Evolutionary conservation across 2,888 invertebrate genomes (phyloP), one percentile per base, ranked within the genome.

Genomic region (Ormyrus thymus): DNA sequence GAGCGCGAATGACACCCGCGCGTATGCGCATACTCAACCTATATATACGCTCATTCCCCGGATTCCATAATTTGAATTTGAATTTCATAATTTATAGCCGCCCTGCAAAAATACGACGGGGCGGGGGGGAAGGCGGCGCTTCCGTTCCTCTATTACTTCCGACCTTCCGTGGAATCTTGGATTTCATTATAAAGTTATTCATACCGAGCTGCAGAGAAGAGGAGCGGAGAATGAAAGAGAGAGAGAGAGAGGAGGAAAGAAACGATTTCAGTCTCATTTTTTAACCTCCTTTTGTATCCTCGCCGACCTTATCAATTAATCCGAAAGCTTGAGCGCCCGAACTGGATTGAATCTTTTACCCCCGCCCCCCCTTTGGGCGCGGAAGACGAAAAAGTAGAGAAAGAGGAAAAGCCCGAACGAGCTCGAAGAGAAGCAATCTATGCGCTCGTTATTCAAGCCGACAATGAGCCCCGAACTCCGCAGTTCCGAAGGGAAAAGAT

Each of bases 361-460:
- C 58, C 64, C 56, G n/a, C 55, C n/a, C 29, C 6, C 55, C 29
- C 29, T 29, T 29, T 4, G 45, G n/a, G 15, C 50, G 13, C 43
- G n/a, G 46, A 53, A 8, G 48, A 58, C 15, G 15, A 58, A 29
- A 61, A 2, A 46, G 11, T 13, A 45, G 68, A 8, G 11, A 13
- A 0, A 48, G 50, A 59, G 50, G 13, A 48, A 62, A 46, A 55
- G 43, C n/a, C 46, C n/a, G 15, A 55, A 46, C 56, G 73, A 64
- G 43, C 10, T n/a, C 43, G n/a, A 50, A 62, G 69, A 80, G 74
- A 75, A 76, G 76, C 78, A 75, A 71, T 76, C 78, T 71, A 64
- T 69, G 78, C 69, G 72, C 78, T 76, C 81, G 81, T 81, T 81
- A 81, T 81, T 81, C 78, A 78, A 70, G 59, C 68, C 78, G 81